phyloP scores from a whole-genome alignment of 2,888 invertebrate genomes.

The Caenorhabditis macrosperma region DNA sequence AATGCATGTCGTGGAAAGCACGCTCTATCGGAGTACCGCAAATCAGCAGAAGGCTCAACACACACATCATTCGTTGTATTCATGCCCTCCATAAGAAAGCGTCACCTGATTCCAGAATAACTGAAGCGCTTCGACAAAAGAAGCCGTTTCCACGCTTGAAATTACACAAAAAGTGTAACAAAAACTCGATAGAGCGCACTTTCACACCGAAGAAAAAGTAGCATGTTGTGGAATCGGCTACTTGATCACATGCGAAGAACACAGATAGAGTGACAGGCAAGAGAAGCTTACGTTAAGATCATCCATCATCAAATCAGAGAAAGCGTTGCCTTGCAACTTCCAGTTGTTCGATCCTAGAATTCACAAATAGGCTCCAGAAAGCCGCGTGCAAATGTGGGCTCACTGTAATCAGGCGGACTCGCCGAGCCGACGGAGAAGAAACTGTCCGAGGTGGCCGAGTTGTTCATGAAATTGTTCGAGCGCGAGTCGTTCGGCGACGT shows the following conservation, averaged over 20 bases:
- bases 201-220: conserved; percentile 4
- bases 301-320: conserved; percentile 77
- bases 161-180: background rate
- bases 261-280: conserved; percentile 6
- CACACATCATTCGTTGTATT: too few species aligned
- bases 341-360: conserved; percentile 47
- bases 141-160: background rate
- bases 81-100: background rate
- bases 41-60: too few species aligned
- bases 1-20: background rate
- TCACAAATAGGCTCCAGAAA: conserved; percentile 54
- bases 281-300: conserved; percentile 65
- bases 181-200: conserved; percentile 5
- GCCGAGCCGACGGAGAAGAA: conserved; percentile 70
- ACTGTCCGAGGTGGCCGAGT: conserved; percentile 62
- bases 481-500: conserved; percentile 61
- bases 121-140: conserved; percentile 29
- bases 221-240: background rate
- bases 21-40: background rate
- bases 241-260: conserved; percentile 5
- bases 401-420: conserved; percentile 70
- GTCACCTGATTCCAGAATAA: background rate
- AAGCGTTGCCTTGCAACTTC: conserved; percentile 58
- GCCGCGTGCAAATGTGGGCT: conserved; percentile 51
- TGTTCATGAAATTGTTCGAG: conserved; percentile 48